These are phyloP conservation scores for Tokudaia tokunoshimensis DNA, from an alignment of 2,797 vertebrate species.

Conservation along the genomic window DNA sequence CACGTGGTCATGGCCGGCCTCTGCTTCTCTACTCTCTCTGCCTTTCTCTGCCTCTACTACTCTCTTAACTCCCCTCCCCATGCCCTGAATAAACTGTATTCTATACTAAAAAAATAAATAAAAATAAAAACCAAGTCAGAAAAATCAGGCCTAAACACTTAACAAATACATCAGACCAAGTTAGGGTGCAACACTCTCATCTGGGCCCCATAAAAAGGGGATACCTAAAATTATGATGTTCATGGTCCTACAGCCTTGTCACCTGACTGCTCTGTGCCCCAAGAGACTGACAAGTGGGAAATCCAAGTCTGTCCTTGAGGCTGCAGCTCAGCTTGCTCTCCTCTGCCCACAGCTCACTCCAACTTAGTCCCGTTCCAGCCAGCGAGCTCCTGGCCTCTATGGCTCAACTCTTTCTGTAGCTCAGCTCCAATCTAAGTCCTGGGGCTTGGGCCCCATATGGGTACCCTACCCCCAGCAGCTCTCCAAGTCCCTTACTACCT, in stretches of 20 bases:
- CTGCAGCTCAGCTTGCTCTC: background rate
- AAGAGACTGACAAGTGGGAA: background rate
- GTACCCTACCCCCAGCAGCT: background rate
- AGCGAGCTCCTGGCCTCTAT: background rate
- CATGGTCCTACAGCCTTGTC: background rate
- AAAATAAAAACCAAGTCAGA: background rate
- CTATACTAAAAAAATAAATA: too few species aligned
- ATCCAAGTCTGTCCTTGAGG: background rate
- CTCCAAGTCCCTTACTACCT: background rate
- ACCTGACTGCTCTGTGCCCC: background rate
- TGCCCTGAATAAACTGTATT: too few species aligned
- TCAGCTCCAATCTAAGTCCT: background rate
- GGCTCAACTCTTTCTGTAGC: background rate
- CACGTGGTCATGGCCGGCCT: too few species aligned
- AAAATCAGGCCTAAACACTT: background rate
- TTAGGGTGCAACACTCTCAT: background rate
- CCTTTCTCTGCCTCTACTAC: too few species aligned
- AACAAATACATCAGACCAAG: background rate
- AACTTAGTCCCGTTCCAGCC: background rate
- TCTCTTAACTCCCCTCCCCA: too few species aligned
- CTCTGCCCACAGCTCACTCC: background rate
- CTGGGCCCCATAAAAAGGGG: background rate
- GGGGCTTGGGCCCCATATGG: background rate
- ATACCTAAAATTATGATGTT: background rate
- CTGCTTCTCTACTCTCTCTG: too few species aligned